These are phyloP conservation scores for Diabrotica balteata DNA, from an alignment of 2,888 invertebrate species.

Conservation along the genomic window DNA sequence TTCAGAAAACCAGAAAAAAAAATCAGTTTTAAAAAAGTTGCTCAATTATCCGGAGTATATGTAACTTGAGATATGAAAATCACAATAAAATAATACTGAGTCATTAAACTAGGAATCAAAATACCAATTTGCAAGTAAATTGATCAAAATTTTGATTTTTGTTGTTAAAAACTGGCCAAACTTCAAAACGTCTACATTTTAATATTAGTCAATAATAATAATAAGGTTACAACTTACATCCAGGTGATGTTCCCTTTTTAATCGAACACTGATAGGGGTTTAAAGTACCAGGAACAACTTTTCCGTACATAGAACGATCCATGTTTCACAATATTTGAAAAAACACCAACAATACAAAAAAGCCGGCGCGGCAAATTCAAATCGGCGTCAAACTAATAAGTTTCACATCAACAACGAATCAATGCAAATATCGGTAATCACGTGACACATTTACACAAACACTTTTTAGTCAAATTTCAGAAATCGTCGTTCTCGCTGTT, in stretches of 20 bases:
- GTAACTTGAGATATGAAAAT: too few species aligned
- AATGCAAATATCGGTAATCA: slow-evolving; percentile 24
- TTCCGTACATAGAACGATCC: slow-evolving; percentile 92
- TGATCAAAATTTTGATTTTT: too few species aligned
- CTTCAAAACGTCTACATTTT: too few species aligned
- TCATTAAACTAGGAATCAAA: too few species aligned
- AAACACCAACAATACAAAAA: slow-evolving; percentile 11
- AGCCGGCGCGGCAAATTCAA: slow-evolving; percentile 43
- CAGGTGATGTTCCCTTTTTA: slow-evolving; percentile 83
- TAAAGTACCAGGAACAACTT: slow-evolving; percentile 82
- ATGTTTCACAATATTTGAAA: slow-evolving; percentile 58
- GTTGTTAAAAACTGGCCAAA: too few species aligned
- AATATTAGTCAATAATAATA: too few species aligned
- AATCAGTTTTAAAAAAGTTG: too few species aligned
- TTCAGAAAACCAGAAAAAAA: too few species aligned
- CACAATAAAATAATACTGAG: too few species aligned
- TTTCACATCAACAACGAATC: slow-evolving; percentile 19
- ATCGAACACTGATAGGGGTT: slow-evolving; percentile 86
- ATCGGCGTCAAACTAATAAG: slow-evolving; percentile 28
- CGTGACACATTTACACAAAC: slow-evolving; percentile 27
- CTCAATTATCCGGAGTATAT: too few species aligned
- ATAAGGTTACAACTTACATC: slow-evolving; percentile 70
- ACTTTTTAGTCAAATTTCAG: slow-evolving; percentile 21
- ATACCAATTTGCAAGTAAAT: too few species aligned
- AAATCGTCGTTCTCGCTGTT: slow-evolving; percentile 31